Evolutionary conservation across 2,888 invertebrate species (phyloP).

Genomic region (Drosophila birchii): DNA sequence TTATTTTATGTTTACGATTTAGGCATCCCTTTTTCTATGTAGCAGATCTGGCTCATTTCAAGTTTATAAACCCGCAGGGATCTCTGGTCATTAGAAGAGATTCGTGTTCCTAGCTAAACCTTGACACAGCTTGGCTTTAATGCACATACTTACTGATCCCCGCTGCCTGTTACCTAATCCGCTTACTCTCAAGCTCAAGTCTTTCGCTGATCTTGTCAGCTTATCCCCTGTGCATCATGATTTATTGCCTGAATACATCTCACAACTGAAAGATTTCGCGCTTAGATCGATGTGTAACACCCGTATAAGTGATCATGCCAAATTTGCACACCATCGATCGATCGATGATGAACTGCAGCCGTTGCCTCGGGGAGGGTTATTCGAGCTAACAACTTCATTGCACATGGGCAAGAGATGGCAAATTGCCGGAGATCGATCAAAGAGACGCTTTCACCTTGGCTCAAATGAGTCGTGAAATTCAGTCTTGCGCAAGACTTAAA

Average conservation of each 20-base stretch:
- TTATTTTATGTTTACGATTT: not conserved
- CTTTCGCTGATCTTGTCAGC: conserved; percentile 13
- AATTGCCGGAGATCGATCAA: conserved; percentile 54
- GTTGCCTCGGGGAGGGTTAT: conserved; percentile 18
- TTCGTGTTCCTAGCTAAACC: not conserved
- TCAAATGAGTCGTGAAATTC: conserved; percentile 66
- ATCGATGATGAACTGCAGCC: conserved; percentile 22
- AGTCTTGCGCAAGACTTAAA: conserved; percentile 45
- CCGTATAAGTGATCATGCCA: conserved; percentile 38
- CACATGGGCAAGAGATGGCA: conserved; percentile 17
- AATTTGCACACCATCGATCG: conserved; percentile 48
- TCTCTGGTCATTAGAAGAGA: not conserved
- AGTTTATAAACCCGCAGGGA: not conserved
- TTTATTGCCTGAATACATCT: conserved; percentile 17
- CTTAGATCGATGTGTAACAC: conserved; percentile 13
- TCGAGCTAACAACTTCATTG: conserved; percentile 44
- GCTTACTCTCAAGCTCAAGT: conserved; percentile 5
- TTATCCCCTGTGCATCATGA: conserved; percentile 33
- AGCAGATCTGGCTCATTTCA: not conserved
- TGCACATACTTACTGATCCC: not conserved
- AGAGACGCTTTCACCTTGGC: conserved; percentile 35
- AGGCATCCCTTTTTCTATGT: not conserved
- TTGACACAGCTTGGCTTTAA: not conserved
- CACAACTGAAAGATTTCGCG: conserved; percentile 28
- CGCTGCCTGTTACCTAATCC: conserved; percentile 7